Evolutionary conservation across 2,797 vertebrate genomes (phyloP).

Genomic region (Luscinia megarhynchos): DNA sequence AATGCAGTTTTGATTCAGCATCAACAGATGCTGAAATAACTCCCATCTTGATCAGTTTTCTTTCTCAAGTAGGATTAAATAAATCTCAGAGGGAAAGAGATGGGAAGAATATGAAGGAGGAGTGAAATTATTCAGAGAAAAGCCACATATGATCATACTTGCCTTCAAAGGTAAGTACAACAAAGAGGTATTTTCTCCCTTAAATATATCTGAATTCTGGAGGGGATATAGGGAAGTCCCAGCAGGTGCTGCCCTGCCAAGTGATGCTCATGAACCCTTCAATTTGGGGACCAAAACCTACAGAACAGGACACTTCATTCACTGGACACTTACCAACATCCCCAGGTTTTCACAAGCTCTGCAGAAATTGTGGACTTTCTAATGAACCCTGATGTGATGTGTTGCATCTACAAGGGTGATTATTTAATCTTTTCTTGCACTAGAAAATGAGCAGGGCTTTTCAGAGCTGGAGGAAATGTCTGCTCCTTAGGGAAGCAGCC

Average conservation of each 20-base stretch:
- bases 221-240: neutral
- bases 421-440: neutral
- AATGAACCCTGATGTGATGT: neutral
- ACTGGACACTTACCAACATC: neutral
- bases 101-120: neutral
- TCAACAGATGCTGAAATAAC: neutral
- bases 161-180: neutral
- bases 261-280: neutral
- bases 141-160: neutral
- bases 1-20: neutral
- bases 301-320: neutral
- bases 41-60: neutral
- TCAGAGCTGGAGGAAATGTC: neutral
- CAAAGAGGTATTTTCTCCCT: neutral
- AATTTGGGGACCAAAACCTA: too few relatives aligned
- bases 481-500: neutral
- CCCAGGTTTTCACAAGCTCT: neutral
- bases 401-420: neutral
- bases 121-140: neutral
- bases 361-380: neutral
- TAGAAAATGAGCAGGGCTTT: neutral
- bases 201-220: neutral
- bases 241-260: neutral
- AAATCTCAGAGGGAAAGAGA: neutral
- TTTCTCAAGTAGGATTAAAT: neutral